Evolutionary conservation across 2,113 vertebrate species (phyloP), one percentile per base, ranked within the genome.

Genomic region (Rhinoderma darwinii): DNA sequence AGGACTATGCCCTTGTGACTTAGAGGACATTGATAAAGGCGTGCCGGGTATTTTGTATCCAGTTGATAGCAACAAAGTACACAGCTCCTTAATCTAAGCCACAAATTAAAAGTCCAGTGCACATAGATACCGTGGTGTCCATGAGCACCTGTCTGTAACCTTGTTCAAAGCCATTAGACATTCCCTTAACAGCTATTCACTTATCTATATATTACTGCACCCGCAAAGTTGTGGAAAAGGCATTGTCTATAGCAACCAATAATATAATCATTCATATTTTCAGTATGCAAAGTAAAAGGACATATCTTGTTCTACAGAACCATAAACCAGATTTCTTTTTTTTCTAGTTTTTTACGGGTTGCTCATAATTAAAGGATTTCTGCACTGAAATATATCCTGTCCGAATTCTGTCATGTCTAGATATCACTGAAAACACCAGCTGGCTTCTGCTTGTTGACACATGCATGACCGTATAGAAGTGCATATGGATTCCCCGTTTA

Each of bases 21-120:
- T 54, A 73, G 18, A 74, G 35, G 82, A 41, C 15, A 37, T 41
- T 74, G 70, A 43, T 84, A 30, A 56, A 25, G 82, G 25, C 30
- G 51, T 44, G 47, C 51, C 70, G 11, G 17, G 6, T 51, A 54
- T 56, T 30, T 83, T 54, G 2, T n/a, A 44, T 54, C 25, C 10
- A 10, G 2, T 6, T 14, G 44, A 72, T 37, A 72, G 59, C 44
- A 47, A 27, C 79, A 68, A 14, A 70, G 32, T 68, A 35, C 7
- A 44, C 27, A 25, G 5, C 1, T 9, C 47, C 27, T 37, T 68
- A 56, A 11, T 84, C 32, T 73, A 84, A 35, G 37, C 35, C 9
- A 51, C 39, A 20, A 17, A 54, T 51, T 51, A 12, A 50, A 44
- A 44, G 12, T 35, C 30, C 44, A 18, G 18, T 9, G 47, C 32